A percentile compares a stretch with the other conserved stretches of the same genome.
Conservation (phyloP, 2,888 invertebrate species). For the Monoplex corrugatus region DNA sequence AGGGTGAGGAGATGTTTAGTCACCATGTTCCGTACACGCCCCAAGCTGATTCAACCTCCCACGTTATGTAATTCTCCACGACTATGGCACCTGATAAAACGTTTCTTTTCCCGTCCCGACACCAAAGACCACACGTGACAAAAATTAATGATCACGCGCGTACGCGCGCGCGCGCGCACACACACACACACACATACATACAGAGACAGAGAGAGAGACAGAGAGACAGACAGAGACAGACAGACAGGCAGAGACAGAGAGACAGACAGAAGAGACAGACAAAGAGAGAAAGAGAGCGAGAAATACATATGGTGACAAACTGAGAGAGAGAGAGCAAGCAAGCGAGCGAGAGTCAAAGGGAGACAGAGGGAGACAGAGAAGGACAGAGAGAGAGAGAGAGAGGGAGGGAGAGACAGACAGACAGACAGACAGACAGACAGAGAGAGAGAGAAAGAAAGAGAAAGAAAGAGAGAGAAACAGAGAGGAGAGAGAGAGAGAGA, state of each 20-base stretch:
- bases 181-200: not conserved
- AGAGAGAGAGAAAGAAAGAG: slow-evolving; percentile 11
- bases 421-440: not conserved
- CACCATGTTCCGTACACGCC: too few species aligned
- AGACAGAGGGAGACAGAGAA: not conserved
- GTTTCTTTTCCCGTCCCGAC: too few species aligned
- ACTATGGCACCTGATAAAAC: too few species aligned
- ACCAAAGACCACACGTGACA: not conserved
- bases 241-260: not conserved
- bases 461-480: slow-evolving; percentile 13
- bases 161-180: not conserved
- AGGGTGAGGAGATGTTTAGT: too few species aligned
- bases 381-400: not conserved
- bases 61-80: too few species aligned
- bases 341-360: not conserved
- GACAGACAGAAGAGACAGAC: not conserved
- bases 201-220: not conserved
- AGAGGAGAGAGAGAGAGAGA: not conserved
- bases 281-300: too few species aligned
- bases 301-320: not conserved
- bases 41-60: too few species aligned
- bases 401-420: not conserved
- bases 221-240: not conserved
- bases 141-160: not conserved
- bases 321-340: not conserved